Percentiles rank a stretch among this genome's conserved stretches.
These are phyloP conservation scores for Pseudorhombus dupliciocellatus DNA, from an alignment of 2,113 vertebrate genomes.

Conservation along the genomic window DNA sequence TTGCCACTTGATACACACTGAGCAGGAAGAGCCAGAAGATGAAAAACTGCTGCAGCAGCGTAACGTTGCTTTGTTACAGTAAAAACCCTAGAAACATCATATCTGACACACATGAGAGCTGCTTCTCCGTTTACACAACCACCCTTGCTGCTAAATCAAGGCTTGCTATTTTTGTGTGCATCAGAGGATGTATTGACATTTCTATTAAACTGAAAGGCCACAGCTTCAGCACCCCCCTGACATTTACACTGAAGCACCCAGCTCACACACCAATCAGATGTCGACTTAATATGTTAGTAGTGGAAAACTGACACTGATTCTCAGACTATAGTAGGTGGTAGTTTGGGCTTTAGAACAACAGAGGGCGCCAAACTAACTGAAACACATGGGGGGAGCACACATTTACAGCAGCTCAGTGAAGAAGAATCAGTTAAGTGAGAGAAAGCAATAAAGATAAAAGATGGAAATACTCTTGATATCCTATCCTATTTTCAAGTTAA, in stretches of 20 bases:
- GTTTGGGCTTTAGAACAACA: constrained; percentile 22
- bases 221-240: constrained; percentile 20
- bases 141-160: constrained; percentile 27
- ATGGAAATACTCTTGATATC: no score
- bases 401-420: no score
- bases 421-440: no score
- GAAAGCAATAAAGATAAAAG: no score
- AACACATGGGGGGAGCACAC: neutral
- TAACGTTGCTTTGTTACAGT: neutral
- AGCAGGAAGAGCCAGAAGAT: neutral
- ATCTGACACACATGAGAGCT: neutral
- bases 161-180: constrained; percentile 29
- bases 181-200: constrained; percentile 56
- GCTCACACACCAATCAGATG: constrained; percentile 49
- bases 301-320: constrained; percentile 13
- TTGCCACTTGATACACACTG: constrained; percentile 3
- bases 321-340: neutral
- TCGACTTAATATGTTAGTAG: constrained; percentile 7
- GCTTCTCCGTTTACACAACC: neutral
- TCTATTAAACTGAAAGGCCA: constrained; percentile 48
- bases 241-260: neutral
- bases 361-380: constrained; percentile 10
- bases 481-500: no score
- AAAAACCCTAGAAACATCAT: neutral
- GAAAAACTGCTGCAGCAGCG: no score